Conservation (phyloP, 2,113 vertebrate species). For the Dromiciops gliroides region DNA sequence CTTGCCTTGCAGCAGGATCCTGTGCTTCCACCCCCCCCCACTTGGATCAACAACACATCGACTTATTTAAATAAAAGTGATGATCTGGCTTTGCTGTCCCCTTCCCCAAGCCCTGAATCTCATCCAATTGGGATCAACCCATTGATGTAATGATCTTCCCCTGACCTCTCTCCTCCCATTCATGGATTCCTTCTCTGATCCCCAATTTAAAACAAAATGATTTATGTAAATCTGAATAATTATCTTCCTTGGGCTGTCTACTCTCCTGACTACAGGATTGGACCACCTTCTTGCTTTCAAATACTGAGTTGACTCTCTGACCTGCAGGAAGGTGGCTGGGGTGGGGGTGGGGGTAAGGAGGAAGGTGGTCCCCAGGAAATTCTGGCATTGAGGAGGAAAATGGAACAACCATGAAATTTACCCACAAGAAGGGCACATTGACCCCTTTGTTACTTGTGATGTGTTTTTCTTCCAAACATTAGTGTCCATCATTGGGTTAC, state of each 20-base stretch:
- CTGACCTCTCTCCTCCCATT: constrained; percentile 66
- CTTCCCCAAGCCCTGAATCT: constrained; percentile 69
- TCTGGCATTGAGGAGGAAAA: not conserved
- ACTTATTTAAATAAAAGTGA: constrained; percentile 82
- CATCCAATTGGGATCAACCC: constrained; percentile 73
- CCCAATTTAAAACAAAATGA: constrained; percentile 83
- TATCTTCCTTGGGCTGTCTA: constrained; percentile 77
- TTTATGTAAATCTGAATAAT: constrained; percentile 82
- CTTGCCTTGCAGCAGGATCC: constrained; percentile 33
- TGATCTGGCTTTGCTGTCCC: constrained; percentile 63
- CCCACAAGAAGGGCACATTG: not conserved
- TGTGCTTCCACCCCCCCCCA: not conserved
- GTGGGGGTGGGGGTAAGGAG: not conserved
- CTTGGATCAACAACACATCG: constrained; percentile 79
- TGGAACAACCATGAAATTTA: not conserved
- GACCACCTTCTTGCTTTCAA: constrained; percentile 78
- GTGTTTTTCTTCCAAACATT: not conserved
- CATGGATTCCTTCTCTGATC: constrained; percentile 75
- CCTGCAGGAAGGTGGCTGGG: constrained; percentile 15
- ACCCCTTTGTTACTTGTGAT: not conserved
- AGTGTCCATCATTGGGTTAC: not conserved
- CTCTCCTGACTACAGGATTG: constrained; percentile 71
- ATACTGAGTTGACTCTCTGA: not conserved
- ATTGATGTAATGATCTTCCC: constrained; percentile 76
- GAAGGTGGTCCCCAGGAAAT: not conserved